Evolutionary conservation across 2,888 invertebrate genomes (phyloP), one percentile per base, ranked within the genome.

Genomic region (Mythimna loreyi): DNA sequence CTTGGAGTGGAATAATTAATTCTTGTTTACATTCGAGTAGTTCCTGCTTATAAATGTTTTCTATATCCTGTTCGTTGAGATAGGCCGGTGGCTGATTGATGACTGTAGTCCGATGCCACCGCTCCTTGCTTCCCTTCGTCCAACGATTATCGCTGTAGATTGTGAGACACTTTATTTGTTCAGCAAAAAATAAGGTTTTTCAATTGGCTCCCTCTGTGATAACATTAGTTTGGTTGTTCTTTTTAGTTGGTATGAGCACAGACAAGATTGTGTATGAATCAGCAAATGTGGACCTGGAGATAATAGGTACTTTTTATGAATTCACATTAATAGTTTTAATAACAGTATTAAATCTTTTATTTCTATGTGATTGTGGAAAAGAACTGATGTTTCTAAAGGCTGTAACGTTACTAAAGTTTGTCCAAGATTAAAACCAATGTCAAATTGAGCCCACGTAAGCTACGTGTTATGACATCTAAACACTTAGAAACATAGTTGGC

Each of bases 71-170:
- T 85, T 86, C 80, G 81, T 78, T 83, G 69, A 74, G 77, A 80
- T 77, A 80, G 82, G 72, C 77, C 61, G 58, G 78, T 80, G 67
- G 71, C 87, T 92, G 92, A 93, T 93, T 92, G 92, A 93, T 92
- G 91, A 87, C 85, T 78, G 78, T 73, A 86, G 85, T 84, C 85
- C 83, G 84, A 60, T 74, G 77, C 77, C 81, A 86, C 82, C 85
- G 81, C 79, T 80, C 85, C 77, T 75, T 67, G 72, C 75, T 78
- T 79, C 80, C 77, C 82, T 79, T n/a, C 74, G 74, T 72, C 78
- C 72, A 72, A 83, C 84, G 92, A 91, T 91, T 89, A 91, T 91
- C 91, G 85, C 86, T 88, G 87, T 85, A 91, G 91, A 92, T 91
- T 89, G 87, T 76, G 83, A 79, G 88, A 87, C 89, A 88, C 87